Evolutionary conservation across 2,888 invertebrate genomes (phyloP), one percentile per base, ranked within the genome.

Genomic region (Pardosa pseudoannulata): DNA sequence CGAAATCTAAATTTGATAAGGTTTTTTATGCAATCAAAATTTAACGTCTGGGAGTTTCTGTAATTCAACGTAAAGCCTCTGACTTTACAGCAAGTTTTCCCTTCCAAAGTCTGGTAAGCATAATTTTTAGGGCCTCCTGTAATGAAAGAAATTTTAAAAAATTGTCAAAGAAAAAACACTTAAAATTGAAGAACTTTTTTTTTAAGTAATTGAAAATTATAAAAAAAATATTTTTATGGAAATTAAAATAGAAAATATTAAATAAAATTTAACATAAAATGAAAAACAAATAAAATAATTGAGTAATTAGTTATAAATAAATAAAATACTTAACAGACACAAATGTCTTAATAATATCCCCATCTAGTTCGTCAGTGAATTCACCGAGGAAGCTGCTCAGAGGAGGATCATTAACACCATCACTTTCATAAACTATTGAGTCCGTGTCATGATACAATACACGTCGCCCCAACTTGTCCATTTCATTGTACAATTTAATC

Each of bases 51-150:
- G 11, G 56, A 56, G 16, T 56, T 56, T 56, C 23, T 56, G 16
- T 23, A 56, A 56, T 56, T 56, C 3, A 56, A 16, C 5, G 56
- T 56, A 16, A 56, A 56, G n/a, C 56, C 56, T 23, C 56, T 7
- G 6, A 56, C 11, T 23, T 56, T 56, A 11, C 56, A 56, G 5
- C 3, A 19, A 56, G 5, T 2, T 6, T 56, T 56, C 6, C 56
- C 23, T 19, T 56, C 2, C 16, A 5, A 7, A 3, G 56, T 56
- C 5, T 23, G 3, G 11, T 23, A 56, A 16, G 56, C 56, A 23
- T 56, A 56, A 56, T 56, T 56, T 56, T 56, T 56, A 11, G 56
- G 56, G 6, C 56, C 56, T n/a, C n/a, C n/a, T n/a, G n/a, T n/a
- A n/a, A n/a, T n/a, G n/a, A n/a, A n/a, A n/a, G n/a, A n/a, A n/a